Conservation (phyloP, 2,888 invertebrate genomes). For the Archips crataeganus region DNA sequence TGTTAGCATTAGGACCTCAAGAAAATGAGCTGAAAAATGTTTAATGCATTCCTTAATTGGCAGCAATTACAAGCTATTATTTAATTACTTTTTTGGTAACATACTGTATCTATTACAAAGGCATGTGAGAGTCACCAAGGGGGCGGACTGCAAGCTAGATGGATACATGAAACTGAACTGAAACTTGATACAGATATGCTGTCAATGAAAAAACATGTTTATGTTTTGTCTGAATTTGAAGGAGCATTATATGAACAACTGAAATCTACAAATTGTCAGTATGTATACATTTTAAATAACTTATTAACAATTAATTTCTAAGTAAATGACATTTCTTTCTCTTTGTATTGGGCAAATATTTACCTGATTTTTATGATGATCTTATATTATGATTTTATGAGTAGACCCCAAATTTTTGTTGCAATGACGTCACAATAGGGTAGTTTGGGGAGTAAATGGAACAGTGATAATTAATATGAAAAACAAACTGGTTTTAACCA, state of each 20-base stretch:
- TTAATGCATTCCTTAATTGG: neutral
- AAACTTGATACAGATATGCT: slow-evolving; percentile 81
- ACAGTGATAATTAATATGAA: too few species aligned
- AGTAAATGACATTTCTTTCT: too few species aligned
- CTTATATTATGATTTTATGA: neutral
- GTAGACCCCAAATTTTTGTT: too few species aligned
- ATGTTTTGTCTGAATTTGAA: slow-evolving; percentile 92
- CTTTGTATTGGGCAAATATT: too few species aligned
- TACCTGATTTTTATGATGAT: neutral
- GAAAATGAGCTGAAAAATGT: neutral
- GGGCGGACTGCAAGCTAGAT: slow-evolving; percentile 85
- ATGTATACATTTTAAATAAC: neutral
- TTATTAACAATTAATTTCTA: neutral
- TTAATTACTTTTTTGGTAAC: slow-evolving; percentile 38
- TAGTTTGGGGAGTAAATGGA: too few species aligned
- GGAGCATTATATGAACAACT: slow-evolving; percentile 90
- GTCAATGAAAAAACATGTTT: slow-evolving; percentile 88
- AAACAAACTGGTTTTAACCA: too few species aligned
- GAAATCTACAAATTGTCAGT: slow-evolving; percentile 85
- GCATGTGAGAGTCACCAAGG: slow-evolving; percentile 85
- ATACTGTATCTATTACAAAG: slow-evolving; percentile 58
- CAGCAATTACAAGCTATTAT: neutral
- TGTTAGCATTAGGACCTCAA: too few species aligned
- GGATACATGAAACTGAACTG: slow-evolving; percentile 88
- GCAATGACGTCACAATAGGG: too few species aligned